Evolutionary conservation across 2,888 invertebrate genomes (phyloP).

Genomic region (Clunio marinus): DNA sequence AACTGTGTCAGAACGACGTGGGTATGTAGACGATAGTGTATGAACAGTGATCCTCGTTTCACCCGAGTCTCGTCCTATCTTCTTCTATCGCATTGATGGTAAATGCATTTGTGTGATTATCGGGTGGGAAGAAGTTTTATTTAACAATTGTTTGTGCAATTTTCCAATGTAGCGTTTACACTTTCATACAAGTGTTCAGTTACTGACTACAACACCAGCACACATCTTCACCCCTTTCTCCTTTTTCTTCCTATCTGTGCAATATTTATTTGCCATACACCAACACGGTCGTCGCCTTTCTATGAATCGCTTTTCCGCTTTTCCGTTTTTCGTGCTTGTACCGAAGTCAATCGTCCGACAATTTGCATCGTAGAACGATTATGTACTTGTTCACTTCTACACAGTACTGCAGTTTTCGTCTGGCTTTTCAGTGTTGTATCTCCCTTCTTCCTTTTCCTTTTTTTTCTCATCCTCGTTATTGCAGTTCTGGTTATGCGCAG

Average conservation of each 20-base stretch:
- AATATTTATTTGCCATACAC: too few species aligned
- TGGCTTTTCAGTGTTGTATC: not conserved
- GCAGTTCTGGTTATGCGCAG: not conserved
- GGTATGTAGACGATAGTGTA: not conserved
- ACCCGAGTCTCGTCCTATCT: not conserved
- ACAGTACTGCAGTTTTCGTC: not conserved
- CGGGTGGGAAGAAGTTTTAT: too few species aligned
- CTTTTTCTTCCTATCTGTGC: too few species aligned
- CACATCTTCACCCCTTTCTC: not conserved
- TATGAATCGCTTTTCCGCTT: too few species aligned
- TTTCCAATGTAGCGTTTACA: not conserved
- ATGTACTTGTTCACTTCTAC: not conserved
- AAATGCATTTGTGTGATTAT: too few species aligned
- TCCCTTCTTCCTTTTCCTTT: too few species aligned
- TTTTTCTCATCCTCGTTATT: too few species aligned
- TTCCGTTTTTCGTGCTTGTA: not conserved
- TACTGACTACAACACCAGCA: not conserved
- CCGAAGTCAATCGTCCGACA: not conserved
- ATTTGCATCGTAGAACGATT: not conserved
- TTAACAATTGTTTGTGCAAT: not conserved
- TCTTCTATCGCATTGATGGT: not conserved
- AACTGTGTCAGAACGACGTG: not conserved
- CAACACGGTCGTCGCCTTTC: too few species aligned
- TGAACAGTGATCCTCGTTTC: not conserved
- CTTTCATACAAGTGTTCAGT: not conserved